Evolutionary conservation across 2,888 invertebrate genomes (phyloP).

Genomic region (Phymatocera aterrima): DNA sequence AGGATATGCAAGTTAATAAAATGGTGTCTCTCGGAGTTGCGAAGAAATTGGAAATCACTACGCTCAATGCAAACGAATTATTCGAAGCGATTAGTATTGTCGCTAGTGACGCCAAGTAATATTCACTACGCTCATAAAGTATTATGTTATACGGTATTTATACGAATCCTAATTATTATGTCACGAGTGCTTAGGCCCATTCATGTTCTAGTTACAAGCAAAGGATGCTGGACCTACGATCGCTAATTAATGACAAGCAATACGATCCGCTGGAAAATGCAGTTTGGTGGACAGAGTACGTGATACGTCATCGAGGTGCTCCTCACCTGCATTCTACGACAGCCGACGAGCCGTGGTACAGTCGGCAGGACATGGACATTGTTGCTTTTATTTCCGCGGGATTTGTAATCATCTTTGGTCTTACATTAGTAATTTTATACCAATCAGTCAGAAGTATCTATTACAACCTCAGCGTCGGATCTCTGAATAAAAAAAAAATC

Average conservation of each 20-base stretch:
- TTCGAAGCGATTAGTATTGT: constrained; percentile 52
- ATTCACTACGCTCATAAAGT: neutral
- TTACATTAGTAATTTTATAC: neutral
- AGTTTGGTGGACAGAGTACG: constrained; percentile 61
- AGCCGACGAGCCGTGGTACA: constrained; percentile 54
- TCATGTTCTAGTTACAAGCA: constrained; percentile 57
- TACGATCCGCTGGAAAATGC: constrained; percentile 53
- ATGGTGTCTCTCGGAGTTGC: constrained; percentile 54
- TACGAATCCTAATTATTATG: neutral
- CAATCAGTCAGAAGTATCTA: neutral
- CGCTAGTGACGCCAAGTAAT: constrained; percentile 53
- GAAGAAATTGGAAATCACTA: constrained; percentile 49
- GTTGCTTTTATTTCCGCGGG: constrained; percentile 52
- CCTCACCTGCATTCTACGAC: constrained; percentile 53
- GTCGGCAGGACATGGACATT: constrained; percentile 54
- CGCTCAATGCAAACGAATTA: constrained; percentile 45
- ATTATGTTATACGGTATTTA: no score
- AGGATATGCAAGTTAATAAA: constrained; percentile 52
- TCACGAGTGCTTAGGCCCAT: neutral
- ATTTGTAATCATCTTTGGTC: neutral
- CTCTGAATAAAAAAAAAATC: neutral
- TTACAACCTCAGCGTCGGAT: neutral
- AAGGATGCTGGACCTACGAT: constrained; percentile 49
- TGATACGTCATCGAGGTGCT: constrained; percentile 59
- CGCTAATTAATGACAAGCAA: constrained; percentile 49